phyloP scores from a whole-genome alignment of 2,113 vertebrate genomes.

The Paedocypris sp. region DNA sequence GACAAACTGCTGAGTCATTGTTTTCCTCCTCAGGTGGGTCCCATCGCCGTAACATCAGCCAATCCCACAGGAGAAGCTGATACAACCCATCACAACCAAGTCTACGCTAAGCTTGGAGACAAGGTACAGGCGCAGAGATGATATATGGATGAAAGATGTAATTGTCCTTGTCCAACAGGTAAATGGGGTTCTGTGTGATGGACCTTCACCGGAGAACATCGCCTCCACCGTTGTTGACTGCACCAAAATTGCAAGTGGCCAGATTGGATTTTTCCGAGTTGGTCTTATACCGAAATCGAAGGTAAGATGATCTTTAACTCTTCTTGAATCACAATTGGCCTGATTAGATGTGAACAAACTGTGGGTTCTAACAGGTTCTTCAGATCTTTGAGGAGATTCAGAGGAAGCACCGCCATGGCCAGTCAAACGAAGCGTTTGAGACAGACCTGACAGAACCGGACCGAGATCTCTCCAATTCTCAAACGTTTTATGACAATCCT shows the following conservation, averaged over 20 bases:
- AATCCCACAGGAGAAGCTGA: constrained; percentile 86
- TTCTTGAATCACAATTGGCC: too few species aligned
- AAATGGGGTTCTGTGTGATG: constrained; percentile 77
- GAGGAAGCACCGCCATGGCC: constrained; percentile 46
- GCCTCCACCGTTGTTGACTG: constrained; percentile 87
- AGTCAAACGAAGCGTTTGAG: constrained; percentile 52
- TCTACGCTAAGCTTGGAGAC: constrained; percentile 76
- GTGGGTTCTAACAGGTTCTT: constrained; percentile 58
- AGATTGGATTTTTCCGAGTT: constrained; percentile 75
- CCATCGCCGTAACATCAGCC: constrained; percentile 78
- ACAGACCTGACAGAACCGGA: constrained; percentile 35
- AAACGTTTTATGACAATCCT: too few species aligned
- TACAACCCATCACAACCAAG: constrained; percentile 86
- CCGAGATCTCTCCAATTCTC: neutral
- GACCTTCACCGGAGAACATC: constrained; percentile 79
- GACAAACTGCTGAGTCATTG: too few species aligned
- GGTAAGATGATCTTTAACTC: constrained; percentile 58
- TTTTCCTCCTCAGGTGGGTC: constrained; percentile 70
- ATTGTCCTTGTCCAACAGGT: constrained; percentile 52
- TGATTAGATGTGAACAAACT: too few species aligned
- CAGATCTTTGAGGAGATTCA: constrained; percentile 74
- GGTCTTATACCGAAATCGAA: constrained; percentile 78
- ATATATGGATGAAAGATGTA: neutral
- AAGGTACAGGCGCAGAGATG: constrained; percentile 54
- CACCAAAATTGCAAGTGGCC: constrained; percentile 72